Evolutionary conservation across 2,113 vertebrate genomes (phyloP), one percentile per base, ranked within the genome.

Genomic region (Pica pica): DNA sequence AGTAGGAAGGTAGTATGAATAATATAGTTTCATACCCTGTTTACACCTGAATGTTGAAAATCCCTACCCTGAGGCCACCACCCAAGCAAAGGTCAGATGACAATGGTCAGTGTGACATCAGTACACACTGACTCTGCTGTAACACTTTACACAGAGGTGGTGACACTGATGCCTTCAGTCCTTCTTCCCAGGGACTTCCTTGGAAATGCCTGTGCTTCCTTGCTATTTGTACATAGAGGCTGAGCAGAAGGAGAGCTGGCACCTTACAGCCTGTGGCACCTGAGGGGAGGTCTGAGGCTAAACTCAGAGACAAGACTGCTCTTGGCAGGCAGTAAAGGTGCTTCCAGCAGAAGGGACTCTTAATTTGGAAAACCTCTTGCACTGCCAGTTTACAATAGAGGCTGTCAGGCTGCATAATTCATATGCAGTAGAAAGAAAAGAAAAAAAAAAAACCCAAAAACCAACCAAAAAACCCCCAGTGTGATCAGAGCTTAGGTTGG

Each of bases 341-440:
- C 55, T 73, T 57, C 55, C 81, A 93, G 75, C 42, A 79, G n/a
- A 88, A 93, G 47, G 27, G 79, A 90, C 87, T 94, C 82, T 92
- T 95, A 93, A 88, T 83, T 56, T 94, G 93, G 75, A 91, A 95
- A 90, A 61, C 37, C 39, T 74, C 59, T 90, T 4, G 3, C 11
- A 56, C 75, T 67, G 87, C 55, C 76, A 59, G 65, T 7, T 91
- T 52, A 92, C 89, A 94, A 89, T 67, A 78, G 68, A 70, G 49
- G 21, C 44, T 94, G 87, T 64, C 76, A 64, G 89, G 50, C 79
- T 94, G 90, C 86, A 96, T 93, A 94, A 95, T 94, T 96, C 92
- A 97, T 81, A 73, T 0, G 2, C 28, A 41, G 30, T 3, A 35
- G 26, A 1, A 14, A 10, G 39, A 77, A 87, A 90, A 59, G n/a